Percentiles rank a stretch among this genome's conserved stretches.
These are phyloP conservation scores for Collichthys lucidus DNA, from an alignment of 2,113 vertebrate species.

Conservation along the genomic window DNA sequence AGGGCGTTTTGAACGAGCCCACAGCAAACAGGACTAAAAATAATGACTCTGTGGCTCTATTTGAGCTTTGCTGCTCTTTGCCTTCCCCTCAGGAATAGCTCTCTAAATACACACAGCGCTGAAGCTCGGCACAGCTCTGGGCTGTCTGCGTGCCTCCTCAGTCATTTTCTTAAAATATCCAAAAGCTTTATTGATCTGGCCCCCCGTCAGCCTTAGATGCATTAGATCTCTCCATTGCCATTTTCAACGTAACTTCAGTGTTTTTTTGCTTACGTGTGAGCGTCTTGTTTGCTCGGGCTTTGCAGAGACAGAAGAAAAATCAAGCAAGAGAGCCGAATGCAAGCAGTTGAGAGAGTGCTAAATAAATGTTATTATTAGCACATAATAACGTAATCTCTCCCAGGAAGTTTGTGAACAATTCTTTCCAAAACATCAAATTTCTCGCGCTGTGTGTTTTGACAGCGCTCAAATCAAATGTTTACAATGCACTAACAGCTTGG, in stretches of 20 bases:
- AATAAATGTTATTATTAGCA: slow-evolving; percentile 73
- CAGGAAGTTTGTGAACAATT: slow-evolving; percentile 58
- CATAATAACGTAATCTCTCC: slow-evolving; percentile 67
- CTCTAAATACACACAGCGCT: slow-evolving; percentile 76
- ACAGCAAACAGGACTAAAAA: slow-evolving; percentile 86
- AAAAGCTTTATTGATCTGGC: slow-evolving; percentile 77
- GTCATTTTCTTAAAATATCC: slow-evolving; percentile 79
- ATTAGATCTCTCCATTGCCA: slow-evolving; percentile 54
- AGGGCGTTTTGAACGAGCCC: slow-evolving; percentile 74
- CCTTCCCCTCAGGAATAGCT: slow-evolving; percentile 77
- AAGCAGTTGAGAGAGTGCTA: slow-evolving; percentile 45
- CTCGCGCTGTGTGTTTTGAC: slow-evolving; percentile 52
- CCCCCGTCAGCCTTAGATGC: slow-evolving; percentile 57
- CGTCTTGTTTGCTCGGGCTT: slow-evolving; percentile 42
- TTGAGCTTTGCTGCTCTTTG: slow-evolving; percentile 82
- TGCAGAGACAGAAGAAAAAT: slow-evolving; percentile 27
- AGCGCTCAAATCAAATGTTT: slow-evolving; percentile 77
- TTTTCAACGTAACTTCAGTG: slow-evolving; percentile 38
- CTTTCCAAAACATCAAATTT: slow-evolving; percentile 54
- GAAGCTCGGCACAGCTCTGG: slow-evolving; percentile 57
- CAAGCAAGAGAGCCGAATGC: slow-evolving; percentile 19
- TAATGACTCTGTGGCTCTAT: slow-evolving; percentile 83
- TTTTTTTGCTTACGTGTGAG: slow-evolving; percentile 13
- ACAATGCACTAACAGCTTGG: slow-evolving; percentile 69
- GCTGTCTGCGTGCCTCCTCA: slow-evolving; percentile 68